Conservation (phyloP, 2,113 vertebrate species). For the Catharus bicknelli region DNA sequence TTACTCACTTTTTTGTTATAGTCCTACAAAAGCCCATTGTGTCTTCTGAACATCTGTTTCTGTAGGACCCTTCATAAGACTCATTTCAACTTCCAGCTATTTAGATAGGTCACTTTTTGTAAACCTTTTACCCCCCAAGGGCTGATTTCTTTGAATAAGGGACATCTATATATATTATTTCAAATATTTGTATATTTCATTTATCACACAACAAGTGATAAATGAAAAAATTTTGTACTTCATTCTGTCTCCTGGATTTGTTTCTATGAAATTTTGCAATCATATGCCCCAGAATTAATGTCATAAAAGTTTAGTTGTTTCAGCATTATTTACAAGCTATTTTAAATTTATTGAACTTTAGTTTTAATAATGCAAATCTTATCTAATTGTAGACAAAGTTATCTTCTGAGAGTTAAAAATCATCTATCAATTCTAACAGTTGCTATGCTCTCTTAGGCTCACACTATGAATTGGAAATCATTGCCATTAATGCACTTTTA, state of each 20-base stretch:
- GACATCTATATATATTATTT: background rate
- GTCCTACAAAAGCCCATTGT: background rate
- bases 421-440: background rate
- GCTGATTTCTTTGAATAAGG: background rate
- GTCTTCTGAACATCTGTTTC: background rate
- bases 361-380: background rate
- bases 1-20: background rate
- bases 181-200: background rate
- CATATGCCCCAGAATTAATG: background rate
- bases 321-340: background rate
- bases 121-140: background rate
- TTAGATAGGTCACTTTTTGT: background rate
- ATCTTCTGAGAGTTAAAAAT: background rate
- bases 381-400: background rate
- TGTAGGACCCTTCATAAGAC: fast-evolving
- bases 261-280: background rate
- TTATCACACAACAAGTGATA: background rate
- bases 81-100: background rate
- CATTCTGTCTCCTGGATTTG: background rate
- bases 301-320: background rate
- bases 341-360: background rate
- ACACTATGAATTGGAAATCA: constrained; percentile 14
- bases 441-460: background rate
- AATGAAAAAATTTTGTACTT: background rate
- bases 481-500: constrained; percentile 34